These are phyloP conservation scores for Ligdia adustata DNA, from an alignment of 2,888 invertebrate species.

Conservation along the genomic window DNA sequence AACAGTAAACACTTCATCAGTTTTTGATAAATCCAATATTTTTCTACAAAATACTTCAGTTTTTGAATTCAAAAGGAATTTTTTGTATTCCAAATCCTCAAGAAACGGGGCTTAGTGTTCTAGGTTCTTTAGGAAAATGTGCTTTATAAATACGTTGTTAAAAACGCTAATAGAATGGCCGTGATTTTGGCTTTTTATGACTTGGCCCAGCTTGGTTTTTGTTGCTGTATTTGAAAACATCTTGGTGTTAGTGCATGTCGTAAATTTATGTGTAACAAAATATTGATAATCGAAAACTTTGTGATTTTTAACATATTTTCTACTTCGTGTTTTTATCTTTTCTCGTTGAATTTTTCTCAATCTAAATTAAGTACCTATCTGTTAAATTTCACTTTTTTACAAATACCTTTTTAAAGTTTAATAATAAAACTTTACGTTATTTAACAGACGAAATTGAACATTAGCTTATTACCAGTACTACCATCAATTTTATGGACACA, in stretches of 20 bases:
- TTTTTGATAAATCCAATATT: constrained; percentile 35
- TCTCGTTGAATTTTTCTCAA: too few relatives aligned
- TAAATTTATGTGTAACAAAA: constrained; percentile 1
- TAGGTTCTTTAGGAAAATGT: constrained; percentile 50
- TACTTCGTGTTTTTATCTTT: too few relatives aligned
- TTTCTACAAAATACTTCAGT: constrained; percentile 33
- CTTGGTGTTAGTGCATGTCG: constrained; percentile 69
- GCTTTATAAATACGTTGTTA: constrained; percentile 51
- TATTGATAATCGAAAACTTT: constrained; percentile 4
- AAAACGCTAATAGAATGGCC: constrained; percentile 70
- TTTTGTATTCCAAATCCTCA: constrained; percentile 68
- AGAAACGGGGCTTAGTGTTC: constrained; percentile 75
- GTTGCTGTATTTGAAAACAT: constrained; percentile 59
- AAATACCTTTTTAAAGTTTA: too few relatives aligned
- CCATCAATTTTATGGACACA: too few relatives aligned
- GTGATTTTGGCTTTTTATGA: constrained; percentile 73
- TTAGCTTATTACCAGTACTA: too few relatives aligned
- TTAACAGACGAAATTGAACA: too few relatives aligned
- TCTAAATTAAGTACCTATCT: too few relatives aligned
- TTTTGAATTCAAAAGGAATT: constrained; percentile 38
- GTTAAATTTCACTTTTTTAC: too few relatives aligned
- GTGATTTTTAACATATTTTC: too few relatives aligned
- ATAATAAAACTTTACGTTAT: too few relatives aligned
- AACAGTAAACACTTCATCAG: constrained; percentile 31
- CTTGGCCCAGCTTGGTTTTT: constrained; percentile 77